Conservation (phyloP, 2,888 invertebrate genomes). For the Glomeris marginata region DNA sequence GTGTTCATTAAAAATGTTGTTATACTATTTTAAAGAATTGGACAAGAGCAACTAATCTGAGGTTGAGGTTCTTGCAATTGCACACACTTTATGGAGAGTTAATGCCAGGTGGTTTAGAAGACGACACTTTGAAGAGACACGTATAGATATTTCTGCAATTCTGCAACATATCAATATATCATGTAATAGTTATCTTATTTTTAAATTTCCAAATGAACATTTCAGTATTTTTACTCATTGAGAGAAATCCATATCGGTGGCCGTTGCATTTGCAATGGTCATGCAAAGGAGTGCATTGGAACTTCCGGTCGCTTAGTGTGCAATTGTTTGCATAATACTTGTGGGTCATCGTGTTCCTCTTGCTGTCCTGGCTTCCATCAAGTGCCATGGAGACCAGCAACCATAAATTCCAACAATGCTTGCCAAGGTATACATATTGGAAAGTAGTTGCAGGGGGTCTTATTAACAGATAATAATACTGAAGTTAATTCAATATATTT, state of each 20-base stretch:
- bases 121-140: too few relatives aligned
- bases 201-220: neutral
- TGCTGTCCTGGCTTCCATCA: slow-evolving; percentile 9
- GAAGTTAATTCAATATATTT: too few relatives aligned
- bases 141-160: neutral
- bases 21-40: slow-evolving; percentile 4
- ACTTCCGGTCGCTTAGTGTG: neutral
- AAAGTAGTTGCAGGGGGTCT: too few relatives aligned
- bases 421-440: neutral
- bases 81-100: slow-evolving; percentile 2
- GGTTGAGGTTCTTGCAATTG: slow-evolving; percentile 2
- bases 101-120: neutral
- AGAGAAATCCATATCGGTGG: slow-evolving; percentile 5
- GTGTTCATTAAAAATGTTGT: too few relatives aligned
- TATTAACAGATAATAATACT: too few relatives aligned
- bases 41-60: slow-evolving; percentile 8
- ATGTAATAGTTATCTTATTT: slow-evolving; percentile 1
- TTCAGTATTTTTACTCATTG: slow-evolving; percentile 6
- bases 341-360: neutral
- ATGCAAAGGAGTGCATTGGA: slow-evolving; percentile 2
- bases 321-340: slow-evolving; percentile 8
- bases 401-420: neutral
- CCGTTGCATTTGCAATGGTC: slow-evolving; percentile 7
- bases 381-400: slow-evolving; percentile 1
- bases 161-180: neutral